phyloP scores from a whole-genome alignment of 1,140 invertebrate species.

The Drosophila ananassae region DNA sequence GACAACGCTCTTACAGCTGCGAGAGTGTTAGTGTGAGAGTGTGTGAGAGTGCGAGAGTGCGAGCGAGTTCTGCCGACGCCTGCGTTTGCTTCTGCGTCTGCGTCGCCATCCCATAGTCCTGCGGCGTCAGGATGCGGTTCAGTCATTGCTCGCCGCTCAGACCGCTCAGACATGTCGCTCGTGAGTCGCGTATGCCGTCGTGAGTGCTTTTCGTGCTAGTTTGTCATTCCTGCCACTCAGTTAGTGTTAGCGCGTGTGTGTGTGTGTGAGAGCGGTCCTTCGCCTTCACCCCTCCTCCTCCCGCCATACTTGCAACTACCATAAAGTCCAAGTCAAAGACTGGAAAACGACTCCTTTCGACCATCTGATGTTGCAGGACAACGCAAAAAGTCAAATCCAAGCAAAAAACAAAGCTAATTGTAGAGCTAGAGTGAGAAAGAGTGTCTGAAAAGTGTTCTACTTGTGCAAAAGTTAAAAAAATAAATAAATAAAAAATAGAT shows the following conservation, averaged over 20 bases:
- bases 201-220: constrained; percentile 61
- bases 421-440: constrained; percentile 3
- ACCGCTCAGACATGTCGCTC: constrained; percentile 76
- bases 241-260: too few relatives aligned
- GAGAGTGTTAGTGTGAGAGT: constrained; percentile 21
- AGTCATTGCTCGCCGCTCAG: constrained; percentile 73
- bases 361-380: constrained; percentile 68
- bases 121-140: constrained; percentile 58
- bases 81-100: constrained; percentile 29
- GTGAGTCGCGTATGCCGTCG: constrained; percentile 49
- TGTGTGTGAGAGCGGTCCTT: constrained; percentile 31
- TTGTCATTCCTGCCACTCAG: neutral
- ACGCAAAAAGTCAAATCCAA: constrained; percentile 25
- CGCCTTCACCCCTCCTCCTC: constrained; percentile 14
- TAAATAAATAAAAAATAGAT: constrained; percentile 1
- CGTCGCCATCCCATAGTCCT: constrained; percentile 45
- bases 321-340: constrained; percentile 40
- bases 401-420: constrained; percentile 43
- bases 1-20: constrained; percentile 68
- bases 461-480: constrained; percentile 21
- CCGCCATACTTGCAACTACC: constrained; percentile 2
- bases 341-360: constrained; percentile 50
- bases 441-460: constrained; percentile 36
- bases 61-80: constrained; percentile 41
- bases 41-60: constrained; percentile 13